Evolutionary conservation across 2,797 vertebrate genomes (phyloP).

Genomic region (Fundulus diaphanus): DNA sequence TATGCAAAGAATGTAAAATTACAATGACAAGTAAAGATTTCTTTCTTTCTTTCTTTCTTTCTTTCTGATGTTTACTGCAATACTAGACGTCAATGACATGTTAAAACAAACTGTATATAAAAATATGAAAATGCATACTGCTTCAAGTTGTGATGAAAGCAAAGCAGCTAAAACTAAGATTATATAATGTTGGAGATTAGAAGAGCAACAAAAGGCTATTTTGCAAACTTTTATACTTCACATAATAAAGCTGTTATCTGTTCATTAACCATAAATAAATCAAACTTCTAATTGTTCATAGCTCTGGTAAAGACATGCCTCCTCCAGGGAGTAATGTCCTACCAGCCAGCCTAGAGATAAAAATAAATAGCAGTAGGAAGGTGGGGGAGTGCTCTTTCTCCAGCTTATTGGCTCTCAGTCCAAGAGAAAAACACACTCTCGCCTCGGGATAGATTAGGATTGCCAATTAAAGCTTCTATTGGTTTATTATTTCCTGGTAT

Average conservation of each 20-base stretch:
- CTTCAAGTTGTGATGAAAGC: too few relatives aligned
- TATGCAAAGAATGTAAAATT: too few relatives aligned
- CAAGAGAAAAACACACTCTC: slow-evolving; percentile 27
- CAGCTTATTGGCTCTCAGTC: not conserved
- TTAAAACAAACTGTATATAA: too few relatives aligned
- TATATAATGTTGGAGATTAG: too few relatives aligned
- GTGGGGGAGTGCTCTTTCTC: slow-evolving; percentile 20
- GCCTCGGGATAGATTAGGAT: slow-evolving; percentile 65
- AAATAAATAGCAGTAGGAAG: slow-evolving; percentile 26
- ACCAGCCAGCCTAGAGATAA: slow-evolving; percentile 23
- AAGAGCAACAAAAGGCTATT: too few relatives aligned
- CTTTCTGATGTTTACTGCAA: too few relatives aligned
- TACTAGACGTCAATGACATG: too few relatives aligned
- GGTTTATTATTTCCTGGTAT: slow-evolving; percentile 52
- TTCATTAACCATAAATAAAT: slow-evolving; percentile 49
- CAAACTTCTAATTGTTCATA: slow-evolving; percentile 49
- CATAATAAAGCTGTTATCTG: slow-evolving; percentile 38
- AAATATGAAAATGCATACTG: too few relatives aligned
- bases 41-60: too few relatives aligned
- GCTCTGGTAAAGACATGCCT: slow-evolving; percentile 41
- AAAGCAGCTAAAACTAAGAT: too few relatives aligned
- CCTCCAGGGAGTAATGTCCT: slow-evolving; percentile 33
- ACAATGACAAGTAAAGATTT: too few relatives aligned
- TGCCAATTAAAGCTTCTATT: slow-evolving; percentile 52
- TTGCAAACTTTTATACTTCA: not conserved